These are phyloP conservation scores for Dipodomys stephensi DNA, from an alignment of 2,113 vertebrate species.

Conservation along the genomic window DNA sequence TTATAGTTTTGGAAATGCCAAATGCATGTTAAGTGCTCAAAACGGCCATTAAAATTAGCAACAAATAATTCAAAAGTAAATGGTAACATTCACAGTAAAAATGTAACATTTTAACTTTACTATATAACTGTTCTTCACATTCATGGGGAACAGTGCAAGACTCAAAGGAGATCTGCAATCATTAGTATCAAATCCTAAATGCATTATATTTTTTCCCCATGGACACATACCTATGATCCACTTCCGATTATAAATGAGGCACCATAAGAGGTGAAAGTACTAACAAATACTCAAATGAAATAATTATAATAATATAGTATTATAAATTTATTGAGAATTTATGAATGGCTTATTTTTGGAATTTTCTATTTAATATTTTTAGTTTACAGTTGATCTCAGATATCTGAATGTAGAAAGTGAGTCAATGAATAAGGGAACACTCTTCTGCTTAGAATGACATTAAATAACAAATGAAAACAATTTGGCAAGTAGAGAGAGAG, in stretches of 20 bases:
- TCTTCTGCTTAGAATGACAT: not conserved
- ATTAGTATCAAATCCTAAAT: not conserved
- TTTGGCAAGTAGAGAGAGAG: not conserved
- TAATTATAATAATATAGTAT: not conserved
- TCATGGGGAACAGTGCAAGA: not conserved
- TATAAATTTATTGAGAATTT: not conserved
- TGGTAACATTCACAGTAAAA: not conserved
- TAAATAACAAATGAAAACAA: not conserved
- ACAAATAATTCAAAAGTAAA: not conserved
- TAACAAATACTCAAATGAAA: not conserved
- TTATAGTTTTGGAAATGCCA: not conserved
- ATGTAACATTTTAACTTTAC: conserved; percentile 19
- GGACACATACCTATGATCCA: not conserved
- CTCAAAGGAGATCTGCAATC: not conserved
- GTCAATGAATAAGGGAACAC: not conserved
- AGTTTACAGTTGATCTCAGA: not conserved
- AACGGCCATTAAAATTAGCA: not conserved
- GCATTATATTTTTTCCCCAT: not conserved
- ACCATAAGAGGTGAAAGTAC: not conserved
- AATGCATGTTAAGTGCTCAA: not conserved
- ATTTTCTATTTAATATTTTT: not conserved
- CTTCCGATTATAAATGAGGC: not conserved
- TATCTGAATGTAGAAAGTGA: not conserved
- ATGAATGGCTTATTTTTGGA: not conserved
- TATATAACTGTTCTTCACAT: not conserved